Conservation (phyloP, 2,797 vertebrate species). For the Oceanodroma leucorhoa region DNA sequence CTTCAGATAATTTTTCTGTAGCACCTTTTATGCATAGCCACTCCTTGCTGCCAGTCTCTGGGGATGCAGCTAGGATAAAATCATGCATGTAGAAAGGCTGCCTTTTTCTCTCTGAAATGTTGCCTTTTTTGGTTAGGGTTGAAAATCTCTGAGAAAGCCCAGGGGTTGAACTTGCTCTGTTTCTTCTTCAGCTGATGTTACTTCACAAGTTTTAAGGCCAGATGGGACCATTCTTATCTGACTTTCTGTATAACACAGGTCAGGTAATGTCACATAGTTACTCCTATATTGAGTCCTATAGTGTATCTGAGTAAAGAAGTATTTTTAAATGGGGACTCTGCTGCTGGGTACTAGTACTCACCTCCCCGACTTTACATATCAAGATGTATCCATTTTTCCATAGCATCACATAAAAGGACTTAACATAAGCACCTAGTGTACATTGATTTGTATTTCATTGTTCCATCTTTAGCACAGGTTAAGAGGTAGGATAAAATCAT, state of each 20-base stretch:
- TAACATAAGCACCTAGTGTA: conserved; percentile 9
- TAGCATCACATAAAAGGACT: conserved; percentile 40
- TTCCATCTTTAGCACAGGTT: conserved; percentile 17
- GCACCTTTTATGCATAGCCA: not conserved
- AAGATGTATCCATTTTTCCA: conserved; percentile 52
- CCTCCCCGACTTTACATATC: not conserved
- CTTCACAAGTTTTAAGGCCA: conserved; percentile 59
- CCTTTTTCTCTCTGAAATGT: conserved; percentile 47
- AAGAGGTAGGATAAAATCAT: not conserved
- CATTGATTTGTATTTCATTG: conserved; percentile 31
- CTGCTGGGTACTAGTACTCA: conserved; percentile 26
- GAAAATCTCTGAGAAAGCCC: conserved; percentile 57
- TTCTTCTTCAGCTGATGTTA: conserved; percentile 67
- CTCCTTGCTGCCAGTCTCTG: conserved; percentile 16
- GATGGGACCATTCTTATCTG: conserved; percentile 63
- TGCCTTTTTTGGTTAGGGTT: conserved; percentile 58
- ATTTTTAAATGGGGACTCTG: conserved; percentile 38
- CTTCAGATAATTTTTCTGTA: conserved; percentile 9
- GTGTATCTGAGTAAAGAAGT: conserved; percentile 33
- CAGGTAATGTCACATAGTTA: conserved; percentile 59
- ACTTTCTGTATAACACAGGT: conserved; percentile 62
- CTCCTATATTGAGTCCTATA: conserved; percentile 51
- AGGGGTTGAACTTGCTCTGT: conserved; percentile 60
- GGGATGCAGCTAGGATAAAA: not conserved
- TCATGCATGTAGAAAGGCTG: conserved; percentile 42